Conservation (phyloP, 2,113 vertebrate genomes). For the Vidua macroura region DNA sequence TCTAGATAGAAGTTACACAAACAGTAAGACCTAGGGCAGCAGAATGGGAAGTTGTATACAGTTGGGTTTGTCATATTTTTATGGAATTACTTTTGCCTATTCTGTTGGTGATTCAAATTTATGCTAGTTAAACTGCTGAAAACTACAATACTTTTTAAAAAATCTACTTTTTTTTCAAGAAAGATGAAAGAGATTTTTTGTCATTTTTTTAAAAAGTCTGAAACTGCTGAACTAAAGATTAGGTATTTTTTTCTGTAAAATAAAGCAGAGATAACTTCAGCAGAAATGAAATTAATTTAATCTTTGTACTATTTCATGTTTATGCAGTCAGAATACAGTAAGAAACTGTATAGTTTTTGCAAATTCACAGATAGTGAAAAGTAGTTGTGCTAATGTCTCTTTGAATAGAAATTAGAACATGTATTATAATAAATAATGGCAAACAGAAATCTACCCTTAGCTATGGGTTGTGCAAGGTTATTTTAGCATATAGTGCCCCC, state of each 20-base stretch:
- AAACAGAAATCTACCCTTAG: neutral
- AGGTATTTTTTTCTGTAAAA: neutral
- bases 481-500: neutral
- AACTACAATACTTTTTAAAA: neutral
- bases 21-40: neutral
- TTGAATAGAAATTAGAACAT: neutral
- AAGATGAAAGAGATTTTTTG: neutral
- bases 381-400: neutral
- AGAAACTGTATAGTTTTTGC: neutral
- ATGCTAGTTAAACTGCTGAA: neutral
- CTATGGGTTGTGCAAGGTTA: neutral
- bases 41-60: neutral
- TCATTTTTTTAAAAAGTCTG: neutral
- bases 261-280: neutral
- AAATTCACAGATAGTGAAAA: neutral
- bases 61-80: neutral
- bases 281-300: neutral
- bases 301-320: neutral
- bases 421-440: neutral
- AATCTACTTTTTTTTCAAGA: accelerated
- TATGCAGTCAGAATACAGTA: neutral
- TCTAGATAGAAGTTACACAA: neutral
- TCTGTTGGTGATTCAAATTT: neutral
- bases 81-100: neutral
- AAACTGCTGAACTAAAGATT: neutral